These are phyloP conservation scores for Diabrotica virgifera DNA, from an alignment of 1,140 invertebrate species.

Conservation along the genomic window DNA sequence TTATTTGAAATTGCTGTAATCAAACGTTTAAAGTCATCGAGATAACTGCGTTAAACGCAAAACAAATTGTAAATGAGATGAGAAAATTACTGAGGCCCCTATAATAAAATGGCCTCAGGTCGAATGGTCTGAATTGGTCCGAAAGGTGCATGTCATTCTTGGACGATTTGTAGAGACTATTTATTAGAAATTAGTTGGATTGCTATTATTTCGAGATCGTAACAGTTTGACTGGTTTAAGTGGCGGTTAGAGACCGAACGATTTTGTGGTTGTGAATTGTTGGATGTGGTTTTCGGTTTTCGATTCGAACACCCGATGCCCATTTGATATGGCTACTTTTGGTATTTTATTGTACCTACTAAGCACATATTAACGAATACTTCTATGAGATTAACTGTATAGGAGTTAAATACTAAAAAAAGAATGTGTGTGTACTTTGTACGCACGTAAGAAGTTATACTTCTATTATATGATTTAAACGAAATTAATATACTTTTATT, in stretches of 20 bases:
- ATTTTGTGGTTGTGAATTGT: slow-evolving; percentile 27
- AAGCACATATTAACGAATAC: no score
- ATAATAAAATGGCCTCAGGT: slow-evolving; percentile 12
- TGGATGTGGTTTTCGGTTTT: slow-evolving; percentile 14
- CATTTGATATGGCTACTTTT: not conserved
- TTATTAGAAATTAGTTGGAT: slow-evolving; percentile 43
- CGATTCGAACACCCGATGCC: not conserved
- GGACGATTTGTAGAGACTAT: slow-evolving; percentile 40
- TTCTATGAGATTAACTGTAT: no score
- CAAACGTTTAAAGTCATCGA: slow-evolving; percentile 39
- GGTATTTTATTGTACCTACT: not conserved
- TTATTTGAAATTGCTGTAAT: slow-evolving; percentile 43
- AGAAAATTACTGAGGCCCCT: slow-evolving; percentile 35
- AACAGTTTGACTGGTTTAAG: slow-evolving; percentile 19
- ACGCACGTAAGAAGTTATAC: no score
- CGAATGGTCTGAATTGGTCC: slow-evolving; percentile 20
- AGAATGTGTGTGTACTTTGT: no score
- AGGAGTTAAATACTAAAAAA: no score
- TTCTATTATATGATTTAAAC: no score
- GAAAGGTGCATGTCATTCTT: slow-evolving; percentile 42
- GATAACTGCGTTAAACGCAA: slow-evolving; percentile 34
- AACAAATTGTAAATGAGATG: slow-evolving; percentile 41
- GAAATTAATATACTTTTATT: no score
- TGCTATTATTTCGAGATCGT: slow-evolving; percentile 38
- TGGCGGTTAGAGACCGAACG: slow-evolving; percentile 21